Evolutionary conservation across 2,113 vertebrate species (phyloP).

Genomic region (Megaceryle maxima): DNA sequence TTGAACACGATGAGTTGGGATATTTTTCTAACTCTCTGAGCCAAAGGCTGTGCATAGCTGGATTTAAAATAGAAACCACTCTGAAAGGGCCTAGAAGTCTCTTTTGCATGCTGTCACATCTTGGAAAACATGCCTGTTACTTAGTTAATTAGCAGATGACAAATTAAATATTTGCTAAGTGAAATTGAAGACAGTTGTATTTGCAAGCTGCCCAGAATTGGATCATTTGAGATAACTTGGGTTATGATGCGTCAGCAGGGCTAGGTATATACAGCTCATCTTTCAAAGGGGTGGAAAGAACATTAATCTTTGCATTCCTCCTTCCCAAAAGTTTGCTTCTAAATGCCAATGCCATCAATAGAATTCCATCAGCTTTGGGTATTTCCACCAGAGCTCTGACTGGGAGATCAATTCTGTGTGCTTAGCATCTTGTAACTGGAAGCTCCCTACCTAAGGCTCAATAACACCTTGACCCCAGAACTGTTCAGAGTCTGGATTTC

Average conservation of each 20-base stretch:
- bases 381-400: neutral
- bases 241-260: neutral
- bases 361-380: neutral
- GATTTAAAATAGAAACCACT: slow-evolving; percentile 20
- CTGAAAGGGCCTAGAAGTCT: slow-evolving; percentile 13
- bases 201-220: neutral
- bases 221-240: neutral
- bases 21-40: neutral
- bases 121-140: neutral
- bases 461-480: neutral
- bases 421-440: neutral
- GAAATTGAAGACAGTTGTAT: neutral
- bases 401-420: neutral
- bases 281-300: neutral
- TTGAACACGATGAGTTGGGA: neutral
- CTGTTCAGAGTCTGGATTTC: neutral
- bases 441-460: neutral
- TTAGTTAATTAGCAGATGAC: slow-evolving; percentile 48
- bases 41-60: neutral
- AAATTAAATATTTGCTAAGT: slow-evolving; percentile 42
- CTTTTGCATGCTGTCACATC: neutral
- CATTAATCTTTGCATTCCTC: neutral
- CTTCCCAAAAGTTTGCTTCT: neutral
- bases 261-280: neutral
- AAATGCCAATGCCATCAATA: neutral